Base-by-base conservation (phyloP, 1,140 invertebrate genomes). In the Bombus confusus region DNA sequence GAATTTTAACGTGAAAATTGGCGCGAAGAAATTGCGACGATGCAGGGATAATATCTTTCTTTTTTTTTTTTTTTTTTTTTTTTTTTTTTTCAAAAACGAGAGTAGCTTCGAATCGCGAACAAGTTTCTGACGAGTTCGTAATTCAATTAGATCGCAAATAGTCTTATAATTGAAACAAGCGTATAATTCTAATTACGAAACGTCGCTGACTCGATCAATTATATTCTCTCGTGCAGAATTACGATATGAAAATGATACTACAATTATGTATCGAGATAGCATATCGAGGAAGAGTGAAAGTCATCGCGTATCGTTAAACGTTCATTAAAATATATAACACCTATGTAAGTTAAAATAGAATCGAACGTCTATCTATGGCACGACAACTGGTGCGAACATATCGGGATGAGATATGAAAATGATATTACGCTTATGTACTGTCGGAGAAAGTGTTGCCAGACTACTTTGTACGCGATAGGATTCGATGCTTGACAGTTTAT, bases 1-100 rank as follows among this genome's bases (percentile, higher is more conserved):
- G 43, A 43, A 64, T 82, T 47, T 83, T 66, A 4, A 47, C 39
- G 59, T 34, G 47, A 31, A 83, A 66, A 64, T 64, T 52, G 12
- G 12, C 15, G 18, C 12, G 13, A 12, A 69, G 28, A 28, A 52
- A 37, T 37, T 0, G 37, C 0, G n/a, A 2, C 31, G 47, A 72
- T 31, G 12, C 5, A 5, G 59, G 28, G 3, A n/a, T n/a, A n/a
- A n/a, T n/a, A 12, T 1, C 28, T n/a, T 1, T 2, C 10, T n/a
- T 28, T 64, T 0, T 15, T 31, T 8, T 12, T 3, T 57, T 57
- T 18, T 18, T 6, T 57, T 25, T 25, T 59, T 59, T 59, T 13
- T 2, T 31, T 0, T 3, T 43, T 15, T 47, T 18, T 18, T 18
- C 1, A 52, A 52, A 22, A 22, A 22, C 22, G 8, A 22, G 1